These are phyloP conservation scores for Drosophila kuntzei DNA, from an alignment of 2,888 invertebrate species.

Conservation along the genomic window DNA sequence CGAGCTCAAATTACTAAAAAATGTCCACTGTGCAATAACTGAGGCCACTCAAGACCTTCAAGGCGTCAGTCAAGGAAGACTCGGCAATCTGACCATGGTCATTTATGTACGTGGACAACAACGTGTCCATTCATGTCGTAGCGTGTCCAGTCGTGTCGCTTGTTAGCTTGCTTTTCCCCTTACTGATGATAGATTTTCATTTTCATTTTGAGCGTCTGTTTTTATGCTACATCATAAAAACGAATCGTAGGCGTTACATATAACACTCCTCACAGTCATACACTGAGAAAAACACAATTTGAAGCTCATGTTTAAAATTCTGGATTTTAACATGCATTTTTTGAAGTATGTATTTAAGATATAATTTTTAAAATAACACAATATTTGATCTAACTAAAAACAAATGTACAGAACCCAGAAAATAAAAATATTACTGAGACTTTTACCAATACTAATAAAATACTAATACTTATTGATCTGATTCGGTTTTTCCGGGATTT, in stretches of 20 bases:
- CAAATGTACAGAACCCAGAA: too few relatives aligned
- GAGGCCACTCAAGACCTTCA: conserved; percentile 36
- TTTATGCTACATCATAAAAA: conserved; percentile 77
- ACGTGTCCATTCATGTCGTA: conserved; percentile 14
- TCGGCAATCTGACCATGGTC: conserved; percentile 59
- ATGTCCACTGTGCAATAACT: conserved; percentile 3
- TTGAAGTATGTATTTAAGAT: too few relatives aligned
- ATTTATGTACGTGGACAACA: conserved; percentile 52
- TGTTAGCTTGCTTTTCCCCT: conserved; percentile 56
- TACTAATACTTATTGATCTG: too few relatives aligned
- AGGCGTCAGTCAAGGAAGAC: conserved; percentile 23
- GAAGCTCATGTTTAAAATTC: too few relatives aligned
- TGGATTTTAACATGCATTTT: too few relatives aligned
- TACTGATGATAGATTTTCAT: conserved; percentile 76
- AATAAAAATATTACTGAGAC: too few relatives aligned
- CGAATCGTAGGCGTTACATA: conserved; percentile 69
- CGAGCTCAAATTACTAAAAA: neutral
- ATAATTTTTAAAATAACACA: too few relatives aligned
- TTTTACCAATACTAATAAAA: too few relatives aligned
- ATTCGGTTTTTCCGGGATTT: too few relatives aligned
- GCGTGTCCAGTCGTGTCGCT: conserved; percentile 36
- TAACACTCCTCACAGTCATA: conserved; percentile 36
- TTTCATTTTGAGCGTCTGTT: conserved; percentile 67
- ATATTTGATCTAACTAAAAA: too few relatives aligned
- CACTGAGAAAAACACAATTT: too few relatives aligned